Evolutionary conservation across 2,888 invertebrate species (phyloP), one percentile per base, ranked within the genome.

Genomic region (Carterocephalus palaemon): DNA sequence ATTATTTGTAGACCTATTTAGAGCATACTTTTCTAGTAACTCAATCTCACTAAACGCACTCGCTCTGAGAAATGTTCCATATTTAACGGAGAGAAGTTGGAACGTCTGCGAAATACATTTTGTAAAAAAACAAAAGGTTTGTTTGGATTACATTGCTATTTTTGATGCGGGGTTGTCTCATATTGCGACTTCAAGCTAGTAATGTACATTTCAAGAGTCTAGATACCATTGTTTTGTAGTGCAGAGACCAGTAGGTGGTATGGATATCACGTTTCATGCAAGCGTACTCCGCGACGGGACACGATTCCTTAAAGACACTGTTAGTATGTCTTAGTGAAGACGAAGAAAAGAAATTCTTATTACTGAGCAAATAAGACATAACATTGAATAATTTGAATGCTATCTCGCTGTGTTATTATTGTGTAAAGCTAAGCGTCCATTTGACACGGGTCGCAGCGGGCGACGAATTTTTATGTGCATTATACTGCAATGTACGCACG

Each of bases 11-110:
- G 15, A 28, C 13, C 28, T 28, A 15, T 15, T 28, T 20, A 10
- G 6, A 9, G 8, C 38, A 32, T 38, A 40, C 38, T 40, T 34
- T 24, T 33, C 29, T 15, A 16, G 34, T 39, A 48, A 48, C 26
- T 33, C 15, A 43, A 49, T 47, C 32, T 40, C 36, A 36, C n/a
- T 19, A 12, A 23, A 45, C 43, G 40, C 46, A 33, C 43, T 23
- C 28, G 32, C 46, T 50, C 38, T 40, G 10, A 53, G 49, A 49
- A 51, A 47, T 50, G 42, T 33, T 49, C 38, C 46, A 52, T 47
- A 53, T 49, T 50, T 42, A 45, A 46, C 41, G 24, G 23, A 28
- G 10, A 36, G 34, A 24, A 33, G 24, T 46, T n/a, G n/a, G n/a
- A n/a, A n/a, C n/a, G 48, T 39, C 19, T 32, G n/a, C 29, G 34